Conservation (phyloP, 2,888 invertebrate species). For the Meliscaeva auricollis region DNA sequence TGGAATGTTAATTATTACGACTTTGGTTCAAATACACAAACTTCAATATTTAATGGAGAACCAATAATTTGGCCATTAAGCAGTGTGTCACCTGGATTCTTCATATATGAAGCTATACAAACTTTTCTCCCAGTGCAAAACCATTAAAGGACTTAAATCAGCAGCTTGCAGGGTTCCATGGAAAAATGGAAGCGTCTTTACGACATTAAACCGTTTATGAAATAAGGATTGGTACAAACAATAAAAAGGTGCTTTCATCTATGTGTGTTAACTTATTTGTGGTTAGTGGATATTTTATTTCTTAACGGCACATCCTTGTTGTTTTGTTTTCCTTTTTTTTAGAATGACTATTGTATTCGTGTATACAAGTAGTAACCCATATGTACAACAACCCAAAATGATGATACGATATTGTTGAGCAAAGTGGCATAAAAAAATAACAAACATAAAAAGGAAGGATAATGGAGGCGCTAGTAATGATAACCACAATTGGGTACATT, state of each 20-base stretch:
- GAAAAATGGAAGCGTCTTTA: too few relatives aligned
- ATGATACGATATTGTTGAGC: background rate
- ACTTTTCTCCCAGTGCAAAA: too few relatives aligned
- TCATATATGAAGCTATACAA: too few relatives aligned
- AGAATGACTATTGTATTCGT: constrained; percentile 10
- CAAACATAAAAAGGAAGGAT: background rate
- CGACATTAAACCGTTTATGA: too few relatives aligned
- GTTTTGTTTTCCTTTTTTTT: constrained; percentile 36
- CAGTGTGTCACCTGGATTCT: too few relatives aligned
- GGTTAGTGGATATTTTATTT: constrained; percentile 49
- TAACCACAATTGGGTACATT: constrained; percentile 52
- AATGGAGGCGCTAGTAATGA: constrained; percentile 31
- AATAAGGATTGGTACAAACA: constrained; percentile 48
- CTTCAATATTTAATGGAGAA: too few relatives aligned
- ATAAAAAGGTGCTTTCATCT: constrained; percentile 7
- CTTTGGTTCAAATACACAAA: too few relatives aligned
- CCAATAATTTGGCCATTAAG: too few relatives aligned
- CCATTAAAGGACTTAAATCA: too few relatives aligned
- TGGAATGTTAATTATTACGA: too few relatives aligned
- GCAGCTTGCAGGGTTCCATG: too few relatives aligned
- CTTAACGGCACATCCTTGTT: constrained; percentile 35
- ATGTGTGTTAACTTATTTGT: constrained; percentile 6
- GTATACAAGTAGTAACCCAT: background rate
- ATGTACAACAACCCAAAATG: background rate
- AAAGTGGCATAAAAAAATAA: background rate